Conservation (phyloP, 2,113 vertebrate species). For the Abramis brama region DNA sequence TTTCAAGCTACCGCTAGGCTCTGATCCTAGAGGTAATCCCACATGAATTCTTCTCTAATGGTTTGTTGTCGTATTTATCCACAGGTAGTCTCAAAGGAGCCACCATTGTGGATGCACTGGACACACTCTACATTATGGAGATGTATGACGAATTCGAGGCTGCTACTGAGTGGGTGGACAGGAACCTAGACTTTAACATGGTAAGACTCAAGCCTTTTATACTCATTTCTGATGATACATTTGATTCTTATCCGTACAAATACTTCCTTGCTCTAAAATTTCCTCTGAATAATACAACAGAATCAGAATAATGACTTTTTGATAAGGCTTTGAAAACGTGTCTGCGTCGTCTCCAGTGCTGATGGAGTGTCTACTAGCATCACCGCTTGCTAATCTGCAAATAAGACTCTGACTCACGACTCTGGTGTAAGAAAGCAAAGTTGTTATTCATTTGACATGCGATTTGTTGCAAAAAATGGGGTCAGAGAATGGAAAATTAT, state of each 20-base stretch:
- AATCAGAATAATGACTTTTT: slow-evolving; percentile 35
- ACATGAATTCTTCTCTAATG: neutral
- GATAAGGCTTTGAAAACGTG: neutral
- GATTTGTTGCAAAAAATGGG: neutral
- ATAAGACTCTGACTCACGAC: slow-evolving; percentile 34
- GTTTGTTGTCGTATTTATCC: slow-evolving; percentile 56
- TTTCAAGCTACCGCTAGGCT: neutral
- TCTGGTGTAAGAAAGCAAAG: slow-evolving; percentile 2
- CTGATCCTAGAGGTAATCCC: slow-evolving; percentile 25
- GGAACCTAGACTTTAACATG: slow-evolving; percentile 94
- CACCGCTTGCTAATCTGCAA: slow-evolving; percentile 30
- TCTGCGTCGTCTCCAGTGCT: neutral
- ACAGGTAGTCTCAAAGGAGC: slow-evolving; percentile 91
- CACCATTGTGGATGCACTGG: slow-evolving; percentile 95
- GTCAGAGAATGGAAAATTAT: too few relatives aligned
- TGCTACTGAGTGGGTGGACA: slow-evolving; percentile 93
- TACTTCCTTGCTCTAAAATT: neutral
- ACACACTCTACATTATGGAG: slow-evolving; percentile 94
- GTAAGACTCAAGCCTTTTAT: slow-evolving; percentile 74
- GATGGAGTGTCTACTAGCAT: slow-evolving; percentile 13
- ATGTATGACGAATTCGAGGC: slow-evolving; percentile 94
- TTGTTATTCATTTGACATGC: neutral
- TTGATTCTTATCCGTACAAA: neutral
- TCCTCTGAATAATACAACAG: neutral
- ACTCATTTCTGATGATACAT: neutral